Evolutionary conservation across 1,140 invertebrate species (phyloP).

Genomic region (Bombus soroeensis): DNA sequence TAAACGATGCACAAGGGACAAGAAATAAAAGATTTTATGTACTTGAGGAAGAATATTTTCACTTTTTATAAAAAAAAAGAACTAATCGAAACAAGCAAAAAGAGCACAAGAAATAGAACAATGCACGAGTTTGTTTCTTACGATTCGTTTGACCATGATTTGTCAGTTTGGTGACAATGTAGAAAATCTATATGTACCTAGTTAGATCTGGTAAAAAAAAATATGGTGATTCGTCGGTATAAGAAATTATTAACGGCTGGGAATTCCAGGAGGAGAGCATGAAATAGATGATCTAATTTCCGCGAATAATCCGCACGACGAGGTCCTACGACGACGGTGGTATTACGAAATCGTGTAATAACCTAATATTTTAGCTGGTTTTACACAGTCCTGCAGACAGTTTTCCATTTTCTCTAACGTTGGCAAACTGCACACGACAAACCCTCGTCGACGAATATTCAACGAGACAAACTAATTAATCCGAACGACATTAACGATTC

Average conservation of each 20-base stretch:
- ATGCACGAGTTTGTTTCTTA: background rate
- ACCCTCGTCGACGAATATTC: background rate
- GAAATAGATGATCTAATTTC: constrained; percentile 36
- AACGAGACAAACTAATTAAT: constrained; percentile 9
- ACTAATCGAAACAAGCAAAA: no score
- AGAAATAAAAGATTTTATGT: no score
- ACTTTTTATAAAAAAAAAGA: background rate
- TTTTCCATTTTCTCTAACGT: constrained; percentile 26
- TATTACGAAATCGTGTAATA: constrained; percentile 37
- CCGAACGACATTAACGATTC: background rate
- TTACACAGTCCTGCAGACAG: constrained; percentile 9
- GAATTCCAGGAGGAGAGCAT: background rate
- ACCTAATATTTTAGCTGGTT: constrained; percentile 35
- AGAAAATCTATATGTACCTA: background rate
- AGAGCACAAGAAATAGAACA: background rate
- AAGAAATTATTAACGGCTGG: background rate
- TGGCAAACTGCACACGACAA: background rate
- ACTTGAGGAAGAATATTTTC: background rate
- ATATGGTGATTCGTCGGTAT: background rate
- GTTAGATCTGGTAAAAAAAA: background rate
- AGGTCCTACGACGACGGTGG: background rate
- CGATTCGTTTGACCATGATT: background rate
- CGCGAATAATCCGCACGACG: constrained; percentile 1
- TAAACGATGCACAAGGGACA: no score
- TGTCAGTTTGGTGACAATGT: background rate